Conservation (phyloP, 2,888 invertebrate genomes). For the Coleophora deauratella region DNA sequence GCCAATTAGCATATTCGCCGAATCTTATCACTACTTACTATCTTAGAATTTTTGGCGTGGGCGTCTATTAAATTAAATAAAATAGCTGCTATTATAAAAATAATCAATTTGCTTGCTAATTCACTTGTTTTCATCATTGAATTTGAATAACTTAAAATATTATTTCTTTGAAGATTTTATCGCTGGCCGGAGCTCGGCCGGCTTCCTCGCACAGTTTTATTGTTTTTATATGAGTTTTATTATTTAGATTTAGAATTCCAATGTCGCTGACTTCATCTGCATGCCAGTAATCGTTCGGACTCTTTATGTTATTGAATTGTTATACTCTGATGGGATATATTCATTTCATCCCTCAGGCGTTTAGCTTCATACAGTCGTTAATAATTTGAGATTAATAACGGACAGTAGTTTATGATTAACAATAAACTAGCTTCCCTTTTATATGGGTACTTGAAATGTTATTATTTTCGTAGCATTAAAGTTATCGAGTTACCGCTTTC, state of each 20-base stretch:
- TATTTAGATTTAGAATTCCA: slow-evolving; percentile 44
- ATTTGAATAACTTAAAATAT: slow-evolving; percentile 30
- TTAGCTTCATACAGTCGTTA: no score
- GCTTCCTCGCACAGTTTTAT: slow-evolving; percentile 31
- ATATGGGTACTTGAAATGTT: no score
- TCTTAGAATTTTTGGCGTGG: slow-evolving; percentile 19
- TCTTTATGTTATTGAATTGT: slow-evolving; percentile 38
- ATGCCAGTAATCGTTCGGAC: slow-evolving; percentile 35
- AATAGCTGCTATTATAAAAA: slow-evolving; percentile 30
- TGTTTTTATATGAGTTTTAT: slow-evolving; percentile 41
- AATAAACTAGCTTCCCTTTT: no score
- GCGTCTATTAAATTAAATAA: slow-evolving; percentile 34
- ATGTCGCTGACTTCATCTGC: slow-evolving; percentile 24
- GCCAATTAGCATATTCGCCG: no score
- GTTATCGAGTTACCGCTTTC: no score
- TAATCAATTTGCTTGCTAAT: slow-evolving; percentile 46
- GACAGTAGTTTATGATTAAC: no score
- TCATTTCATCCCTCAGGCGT: no score
- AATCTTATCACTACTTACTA: no score
- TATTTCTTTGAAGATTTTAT: slow-evolving; percentile 39
- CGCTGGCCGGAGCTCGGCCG: slow-evolving; percentile 24
- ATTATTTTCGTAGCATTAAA: no score
- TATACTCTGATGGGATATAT: not conserved
- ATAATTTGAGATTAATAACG: no score
- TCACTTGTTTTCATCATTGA: slow-evolving; percentile 36